Conservation (phyloP, 2,888 invertebrate species). For the Euzophera pinguis region DNA sequence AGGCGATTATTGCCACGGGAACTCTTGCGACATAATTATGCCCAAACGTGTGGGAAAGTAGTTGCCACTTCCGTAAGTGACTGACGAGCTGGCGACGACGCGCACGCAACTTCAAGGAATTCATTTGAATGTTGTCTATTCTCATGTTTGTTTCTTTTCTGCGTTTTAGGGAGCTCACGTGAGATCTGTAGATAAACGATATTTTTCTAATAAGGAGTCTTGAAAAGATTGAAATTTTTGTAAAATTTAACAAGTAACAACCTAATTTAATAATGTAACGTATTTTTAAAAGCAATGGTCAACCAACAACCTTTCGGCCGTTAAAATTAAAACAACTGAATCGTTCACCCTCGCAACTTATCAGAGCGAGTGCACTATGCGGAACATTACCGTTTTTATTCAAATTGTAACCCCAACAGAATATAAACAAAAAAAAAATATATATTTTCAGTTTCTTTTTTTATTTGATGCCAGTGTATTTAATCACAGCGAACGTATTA, state of each 20-base stretch:
- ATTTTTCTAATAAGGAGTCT: too few relatives aligned
- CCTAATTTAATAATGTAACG: neutral
- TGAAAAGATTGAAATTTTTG: too few relatives aligned
- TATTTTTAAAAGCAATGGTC: neutral
- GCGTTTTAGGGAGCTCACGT: too few relatives aligned
- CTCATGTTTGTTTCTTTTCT: neutral
- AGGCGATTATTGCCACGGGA: slow-evolving; percentile 32
- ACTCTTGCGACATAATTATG: slow-evolving; percentile 39
- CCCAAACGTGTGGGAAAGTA: slow-evolving; percentile 57
- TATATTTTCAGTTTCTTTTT: slow-evolving; percentile 18
- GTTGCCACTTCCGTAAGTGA: slow-evolving; percentile 9
- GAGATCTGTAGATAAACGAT: too few relatives aligned
- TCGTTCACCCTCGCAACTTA: slow-evolving; percentile 42
- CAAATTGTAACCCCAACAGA: slow-evolving; percentile 47
- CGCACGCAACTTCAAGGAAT: slow-evolving; percentile 9
- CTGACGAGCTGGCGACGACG: slow-evolving; percentile 1
- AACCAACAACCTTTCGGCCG: slow-evolving; percentile 17
- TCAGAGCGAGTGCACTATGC: slow-evolving; percentile 50
- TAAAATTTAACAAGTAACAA: neutral
- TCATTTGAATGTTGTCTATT: slow-evolving; percentile 13
- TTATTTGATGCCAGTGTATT: slow-evolving; percentile 30
- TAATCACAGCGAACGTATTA: slow-evolving; percentile 37
- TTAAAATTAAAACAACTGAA: slow-evolving; percentile 20
- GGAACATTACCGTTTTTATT: slow-evolving; percentile 77
- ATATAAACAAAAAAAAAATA: slow-evolving; percentile 28